Evolutionary conservation across 2,888 invertebrate species (phyloP).

Genomic region (Phalera bucephala): DNA sequence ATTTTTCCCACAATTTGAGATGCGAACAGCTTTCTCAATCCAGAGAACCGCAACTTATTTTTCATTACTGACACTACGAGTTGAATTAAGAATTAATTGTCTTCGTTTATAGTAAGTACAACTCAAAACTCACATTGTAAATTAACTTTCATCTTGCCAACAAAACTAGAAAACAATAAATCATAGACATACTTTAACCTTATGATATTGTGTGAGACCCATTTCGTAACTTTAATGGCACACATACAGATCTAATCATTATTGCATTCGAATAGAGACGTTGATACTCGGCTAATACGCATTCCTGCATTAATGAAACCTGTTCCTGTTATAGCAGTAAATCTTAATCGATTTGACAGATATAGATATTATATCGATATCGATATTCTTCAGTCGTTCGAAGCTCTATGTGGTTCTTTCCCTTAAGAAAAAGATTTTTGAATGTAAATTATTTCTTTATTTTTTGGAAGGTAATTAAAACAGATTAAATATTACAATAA

Average conservation of each 20-base stretch:
- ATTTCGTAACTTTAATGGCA: neutral
- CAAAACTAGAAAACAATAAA: neutral
- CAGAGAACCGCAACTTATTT: too few species aligned
- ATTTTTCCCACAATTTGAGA: too few species aligned
- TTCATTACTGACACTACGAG: too few species aligned
- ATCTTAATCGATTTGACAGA: conserved; percentile 31
- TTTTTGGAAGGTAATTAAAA: too few species aligned
- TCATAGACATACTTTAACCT: conserved; percentile 7
- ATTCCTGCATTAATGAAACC: conserved; percentile 58
- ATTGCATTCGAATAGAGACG: conserved; percentile 58
- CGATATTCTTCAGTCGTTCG: conserved; percentile 11
- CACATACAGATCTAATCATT: conserved; percentile 31
- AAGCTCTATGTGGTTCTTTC: neutral
- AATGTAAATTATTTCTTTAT: too few species aligned
- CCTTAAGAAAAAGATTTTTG: too few species aligned
- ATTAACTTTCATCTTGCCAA: too few species aligned
- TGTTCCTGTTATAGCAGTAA: conserved; percentile 53
- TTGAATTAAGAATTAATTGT: too few species aligned
- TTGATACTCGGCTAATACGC: conserved; percentile 48
- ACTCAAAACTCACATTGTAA: too few species aligned
- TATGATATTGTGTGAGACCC: conserved; percentile 2
- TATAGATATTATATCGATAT: conserved; percentile 39
- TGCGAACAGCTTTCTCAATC: too few species aligned
- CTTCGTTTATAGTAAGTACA: too few species aligned
- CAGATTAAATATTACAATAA: too few species aligned